Percentiles rank a stretch among this genome's conserved stretches.
phyloP scores from a whole-genome alignment of 2,797 vertebrate genomes.

The Hipposideros larvatus region DNA sequence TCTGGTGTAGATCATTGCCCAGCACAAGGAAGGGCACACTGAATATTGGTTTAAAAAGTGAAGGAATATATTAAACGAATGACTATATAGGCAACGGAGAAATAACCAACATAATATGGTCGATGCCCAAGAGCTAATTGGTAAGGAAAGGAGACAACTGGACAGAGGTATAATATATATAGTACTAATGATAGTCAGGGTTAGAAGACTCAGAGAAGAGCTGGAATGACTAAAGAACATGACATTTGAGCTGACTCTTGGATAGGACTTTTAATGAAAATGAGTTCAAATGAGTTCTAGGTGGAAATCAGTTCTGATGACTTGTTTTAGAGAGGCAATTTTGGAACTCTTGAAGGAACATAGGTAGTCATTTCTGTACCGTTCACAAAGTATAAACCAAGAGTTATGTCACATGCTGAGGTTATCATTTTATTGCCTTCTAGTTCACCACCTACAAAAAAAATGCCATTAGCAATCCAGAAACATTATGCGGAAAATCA shows the following conservation, averaged over 20 bases:
- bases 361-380: slow-evolving; percentile 34
- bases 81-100: slow-evolving; percentile 2
- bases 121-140: background rate
- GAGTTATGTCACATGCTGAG: slow-evolving; percentile 21
- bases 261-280: slow-evolving; percentile 38
- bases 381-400: slow-evolving; percentile 53
- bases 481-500: slow-evolving; percentile 53
- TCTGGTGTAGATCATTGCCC: background rate
- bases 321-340: slow-evolving; percentile 51
- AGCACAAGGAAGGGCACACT: background rate
- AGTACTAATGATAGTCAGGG: slow-evolving; percentile 8
- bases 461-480: background rate
- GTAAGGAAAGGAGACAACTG: slow-evolving; percentile 29
- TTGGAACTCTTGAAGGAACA: slow-evolving; percentile 15
- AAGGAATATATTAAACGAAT: background rate
- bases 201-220: slow-evolving; percentile 20
- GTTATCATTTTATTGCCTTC: slow-evolving; percentile 44
- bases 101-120: slow-evolving; percentile 12
- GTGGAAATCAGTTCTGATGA: slow-evolving; percentile 25
- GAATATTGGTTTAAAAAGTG: slow-evolving; percentile 16
- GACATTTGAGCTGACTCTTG: slow-evolving; percentile 20
- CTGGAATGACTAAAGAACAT: background rate
- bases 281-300: slow-evolving; percentile 8
- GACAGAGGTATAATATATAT: background rate
- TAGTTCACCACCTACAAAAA: background rate